Evolutionary conservation across 2,888 invertebrate species (phyloP).

Genomic region (Bedellia somnulentella): DNA sequence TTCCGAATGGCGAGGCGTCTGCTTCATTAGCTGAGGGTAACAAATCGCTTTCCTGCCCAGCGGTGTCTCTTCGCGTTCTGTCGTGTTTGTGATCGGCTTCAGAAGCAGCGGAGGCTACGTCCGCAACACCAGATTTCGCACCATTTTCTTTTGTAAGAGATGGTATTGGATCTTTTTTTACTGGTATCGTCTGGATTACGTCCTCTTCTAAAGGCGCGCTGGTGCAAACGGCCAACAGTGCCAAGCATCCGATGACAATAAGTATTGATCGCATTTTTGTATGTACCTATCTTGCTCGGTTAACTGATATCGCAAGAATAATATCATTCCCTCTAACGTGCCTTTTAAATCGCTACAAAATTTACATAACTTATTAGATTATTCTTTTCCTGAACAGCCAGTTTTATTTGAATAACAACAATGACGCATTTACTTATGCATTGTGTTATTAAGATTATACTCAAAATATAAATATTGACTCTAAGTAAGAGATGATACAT

Average conservation of each 20-base stretch:
- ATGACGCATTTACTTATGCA: too few species aligned
- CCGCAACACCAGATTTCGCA: slow-evolving; percentile 49
- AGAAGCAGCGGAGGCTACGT: slow-evolving; percentile 33
- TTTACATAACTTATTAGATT: too few species aligned
- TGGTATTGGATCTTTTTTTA: slow-evolving; percentile 35
- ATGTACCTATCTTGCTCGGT: slow-evolving; percentile 40
- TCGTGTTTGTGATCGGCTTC: slow-evolving; percentile 14
- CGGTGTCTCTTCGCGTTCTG: slow-evolving; percentile 29
- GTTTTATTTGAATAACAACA: too few species aligned
- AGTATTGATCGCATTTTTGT: slow-evolving; percentile 44
- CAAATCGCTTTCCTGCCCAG: slow-evolving; percentile 37
- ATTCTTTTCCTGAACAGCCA: too few species aligned
- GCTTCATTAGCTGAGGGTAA: slow-evolving; percentile 31
- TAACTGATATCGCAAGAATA: too few species aligned
- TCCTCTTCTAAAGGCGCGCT: slow-evolving; percentile 35
- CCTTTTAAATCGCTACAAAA: too few species aligned
- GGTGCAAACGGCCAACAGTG: slow-evolving; percentile 38
- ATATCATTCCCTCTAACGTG: too few species aligned
- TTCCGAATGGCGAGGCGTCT: slow-evolving; percentile 36
- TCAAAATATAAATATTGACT: too few species aligned
- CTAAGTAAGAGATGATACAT: too few species aligned
- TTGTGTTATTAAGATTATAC: too few species aligned
- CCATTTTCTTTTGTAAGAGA: slow-evolving; percentile 43
- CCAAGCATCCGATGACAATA: slow-evolving; percentile 43
- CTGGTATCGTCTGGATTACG: slow-evolving; percentile 43